Conservation (phyloP, 1,140 invertebrate species). For the Drosophila bipectinata region DNA sequence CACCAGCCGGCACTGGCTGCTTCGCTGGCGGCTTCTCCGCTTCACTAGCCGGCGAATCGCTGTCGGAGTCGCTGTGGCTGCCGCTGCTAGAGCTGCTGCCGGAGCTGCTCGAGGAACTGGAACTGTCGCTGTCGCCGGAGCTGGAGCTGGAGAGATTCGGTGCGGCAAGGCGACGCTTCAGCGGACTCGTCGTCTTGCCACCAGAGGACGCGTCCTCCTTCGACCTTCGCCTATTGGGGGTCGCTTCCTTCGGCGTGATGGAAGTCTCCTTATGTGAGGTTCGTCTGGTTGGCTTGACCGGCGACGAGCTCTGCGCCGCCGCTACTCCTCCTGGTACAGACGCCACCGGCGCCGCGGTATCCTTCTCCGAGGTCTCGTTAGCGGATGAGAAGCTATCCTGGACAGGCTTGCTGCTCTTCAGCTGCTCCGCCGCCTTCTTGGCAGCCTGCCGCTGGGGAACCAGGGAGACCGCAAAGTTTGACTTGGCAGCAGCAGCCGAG, state of each 20-base stretch:
- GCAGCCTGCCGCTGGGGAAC: constrained; percentile 95
- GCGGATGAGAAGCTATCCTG: constrained; percentile 36
- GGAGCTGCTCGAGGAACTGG: constrained; percentile 50
- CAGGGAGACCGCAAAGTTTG: constrained; percentile 88
- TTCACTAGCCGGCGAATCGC: constrained; percentile 53
- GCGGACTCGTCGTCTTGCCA: constrained; percentile 25
- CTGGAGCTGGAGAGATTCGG: constrained; percentile 71
- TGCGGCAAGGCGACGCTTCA: constrained; percentile 63
- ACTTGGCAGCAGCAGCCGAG: background rate
- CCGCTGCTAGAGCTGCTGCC: constrained; percentile 55
- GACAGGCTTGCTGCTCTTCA: constrained; percentile 90
- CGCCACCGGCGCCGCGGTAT: constrained; percentile 5
- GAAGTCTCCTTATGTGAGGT: constrained; percentile 54
- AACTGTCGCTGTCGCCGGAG: constrained; percentile 61
- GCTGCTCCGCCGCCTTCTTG: constrained; percentile 95
- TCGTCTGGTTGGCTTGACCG: constrained; percentile 29
- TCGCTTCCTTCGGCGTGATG: constrained; percentile 25
- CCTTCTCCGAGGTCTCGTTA: constrained; percentile 28
- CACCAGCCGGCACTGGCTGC: constrained; percentile 6
- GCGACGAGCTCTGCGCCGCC: constrained; percentile 7
- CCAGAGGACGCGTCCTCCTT: constrained; percentile 51
- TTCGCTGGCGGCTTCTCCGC: constrained; percentile 22
- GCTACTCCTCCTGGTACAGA: background rate
- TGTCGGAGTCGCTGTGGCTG: constrained; percentile 42
- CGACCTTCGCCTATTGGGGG: constrained; percentile 44